These are phyloP conservation scores for Lampris incognitus DNA, from an alignment of 2,113 vertebrate genomes.

Conservation along the genomic window DNA sequence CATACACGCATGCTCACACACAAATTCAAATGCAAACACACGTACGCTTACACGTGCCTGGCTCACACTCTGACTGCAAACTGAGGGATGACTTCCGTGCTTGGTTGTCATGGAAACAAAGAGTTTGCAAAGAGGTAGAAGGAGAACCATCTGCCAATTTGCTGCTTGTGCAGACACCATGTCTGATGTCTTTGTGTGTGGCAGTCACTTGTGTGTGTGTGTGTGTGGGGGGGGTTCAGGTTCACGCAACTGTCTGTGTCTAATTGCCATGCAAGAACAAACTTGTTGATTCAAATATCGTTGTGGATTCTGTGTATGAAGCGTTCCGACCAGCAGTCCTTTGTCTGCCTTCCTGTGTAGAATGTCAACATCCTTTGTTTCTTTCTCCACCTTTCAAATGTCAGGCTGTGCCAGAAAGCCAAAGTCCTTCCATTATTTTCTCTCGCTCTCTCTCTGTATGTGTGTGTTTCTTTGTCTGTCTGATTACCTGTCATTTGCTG, in stretches of 20 bases:
- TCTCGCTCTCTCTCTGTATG: background rate
- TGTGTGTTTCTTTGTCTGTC: background rate
- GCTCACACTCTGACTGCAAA: background rate
- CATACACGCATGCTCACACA: background rate
- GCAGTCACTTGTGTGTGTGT: background rate
- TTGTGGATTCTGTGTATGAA: slow-evolving; percentile 9
- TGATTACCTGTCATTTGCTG: background rate
- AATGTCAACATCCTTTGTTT: slow-evolving; percentile 71
- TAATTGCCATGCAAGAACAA: background rate
- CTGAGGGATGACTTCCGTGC: slow-evolving; percentile 29
- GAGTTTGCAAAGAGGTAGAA: slow-evolving; percentile 28
- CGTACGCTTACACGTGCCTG: background rate
- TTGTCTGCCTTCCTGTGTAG: slow-evolving; percentile 66
- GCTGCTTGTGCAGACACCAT: slow-evolving; percentile 25
- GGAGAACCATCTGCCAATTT: slow-evolving; percentile 33
- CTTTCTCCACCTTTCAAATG: slow-evolving; percentile 25
- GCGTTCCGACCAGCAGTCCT: slow-evolving; percentile 25
- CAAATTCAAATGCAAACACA: background rate
- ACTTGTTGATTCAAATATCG: too few species aligned
- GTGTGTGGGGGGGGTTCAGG: background rate
- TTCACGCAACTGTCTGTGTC: background rate
- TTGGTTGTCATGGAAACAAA: slow-evolving; percentile 72
- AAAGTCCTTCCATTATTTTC: background rate
- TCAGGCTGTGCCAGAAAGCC: slow-evolving; percentile 13
- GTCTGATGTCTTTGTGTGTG: slow-evolving; percentile 19